phyloP scores from a whole-genome alignment of 2,113 vertebrate genomes.

The Dunckerocampus dactyliophorus region DNA sequence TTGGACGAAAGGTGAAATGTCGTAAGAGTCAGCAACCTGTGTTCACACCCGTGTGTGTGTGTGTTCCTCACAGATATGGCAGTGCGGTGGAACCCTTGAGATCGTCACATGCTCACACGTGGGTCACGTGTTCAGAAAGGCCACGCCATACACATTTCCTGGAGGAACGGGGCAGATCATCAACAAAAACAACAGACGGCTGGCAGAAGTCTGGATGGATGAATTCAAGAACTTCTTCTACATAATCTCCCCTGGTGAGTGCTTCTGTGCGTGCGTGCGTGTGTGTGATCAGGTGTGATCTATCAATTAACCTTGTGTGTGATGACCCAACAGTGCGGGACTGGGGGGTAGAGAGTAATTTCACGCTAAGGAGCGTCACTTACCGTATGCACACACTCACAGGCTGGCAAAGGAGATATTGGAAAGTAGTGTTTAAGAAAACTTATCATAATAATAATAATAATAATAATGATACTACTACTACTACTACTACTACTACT shows the following conservation, averaged over 20 bases:
- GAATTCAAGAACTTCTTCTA: slow-evolving; percentile 99
- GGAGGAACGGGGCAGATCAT: slow-evolving; percentile 98
- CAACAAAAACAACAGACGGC: slow-evolving; percentile 97
- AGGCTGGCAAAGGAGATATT: slow-evolving; percentile 8
- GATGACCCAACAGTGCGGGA: slow-evolving; percentile 40
- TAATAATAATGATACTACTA: no score
- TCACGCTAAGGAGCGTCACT: slow-evolving; percentile 58
- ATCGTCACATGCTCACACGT: slow-evolving; percentile 98
- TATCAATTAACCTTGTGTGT: slow-evolving; percentile 47
- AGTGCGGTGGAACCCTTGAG: slow-evolving; percentile 95
- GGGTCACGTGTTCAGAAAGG: slow-evolving; percentile 97
- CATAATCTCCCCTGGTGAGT: slow-evolving; percentile 96
- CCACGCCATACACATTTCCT: slow-evolving; percentile 96
- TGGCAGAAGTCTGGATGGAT: slow-evolving; percentile 99
- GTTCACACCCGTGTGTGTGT: not conserved
- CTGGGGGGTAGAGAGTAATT: slow-evolving; percentile 50
- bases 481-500: no score
- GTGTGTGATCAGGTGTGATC: slow-evolving; percentile 39
- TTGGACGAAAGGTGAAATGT: no score
- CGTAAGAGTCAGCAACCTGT: not conserved
- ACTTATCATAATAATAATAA: no score
- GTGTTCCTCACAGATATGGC: slow-evolving; percentile 85
- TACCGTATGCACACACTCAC: slow-evolving; percentile 32
- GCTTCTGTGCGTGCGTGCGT: slow-evolving; percentile 38
- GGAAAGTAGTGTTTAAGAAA: not conserved